Percentiles rank a stretch among this genome's conserved stretches.
Evolutionary conservation across 2,797 vertebrate genomes (phyloP).

Genomic region (Myotis vivesi): DNA sequence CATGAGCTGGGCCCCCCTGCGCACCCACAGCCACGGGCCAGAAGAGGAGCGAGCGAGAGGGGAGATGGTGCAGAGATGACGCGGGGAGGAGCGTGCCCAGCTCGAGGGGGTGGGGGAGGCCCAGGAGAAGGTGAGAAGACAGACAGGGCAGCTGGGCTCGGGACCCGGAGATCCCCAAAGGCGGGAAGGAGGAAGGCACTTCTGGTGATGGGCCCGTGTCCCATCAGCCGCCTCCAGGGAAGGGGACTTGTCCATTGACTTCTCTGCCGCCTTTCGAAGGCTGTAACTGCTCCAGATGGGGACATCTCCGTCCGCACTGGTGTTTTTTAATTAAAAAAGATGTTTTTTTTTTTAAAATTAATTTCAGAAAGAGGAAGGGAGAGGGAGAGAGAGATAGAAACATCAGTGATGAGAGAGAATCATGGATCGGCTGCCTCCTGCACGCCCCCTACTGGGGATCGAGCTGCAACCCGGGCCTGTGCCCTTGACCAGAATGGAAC

Average conservation of each 20-base stretch:
- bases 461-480: too few species aligned
- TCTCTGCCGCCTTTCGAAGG: background rate
- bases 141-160: background rate
- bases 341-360: too few species aligned
- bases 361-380: too few species aligned
- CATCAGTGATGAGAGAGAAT: too few species aligned
- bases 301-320: background rate
- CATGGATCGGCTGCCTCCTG: too few species aligned
- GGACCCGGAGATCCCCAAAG: rapidly evolving
- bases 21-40: background rate
- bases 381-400: too few species aligned
- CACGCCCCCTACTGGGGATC: too few species aligned
- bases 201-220: background rate
- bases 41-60: rapidly evolving
- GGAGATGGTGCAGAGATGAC: background rate
- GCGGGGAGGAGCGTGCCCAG: too few species aligned
- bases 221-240: background rate
- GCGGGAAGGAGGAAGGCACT: too few species aligned
- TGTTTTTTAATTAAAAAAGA: background rate
- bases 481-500: too few species aligned
- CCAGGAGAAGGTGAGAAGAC: too few species aligned
- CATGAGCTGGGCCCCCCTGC: too few species aligned
- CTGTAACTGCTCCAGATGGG: background rate
- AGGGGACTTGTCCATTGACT: background rate
- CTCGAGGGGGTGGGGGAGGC: background rate